phyloP scores from a whole-genome alignment of 2,113 vertebrate genomes.

The Columbina picui region DNA sequence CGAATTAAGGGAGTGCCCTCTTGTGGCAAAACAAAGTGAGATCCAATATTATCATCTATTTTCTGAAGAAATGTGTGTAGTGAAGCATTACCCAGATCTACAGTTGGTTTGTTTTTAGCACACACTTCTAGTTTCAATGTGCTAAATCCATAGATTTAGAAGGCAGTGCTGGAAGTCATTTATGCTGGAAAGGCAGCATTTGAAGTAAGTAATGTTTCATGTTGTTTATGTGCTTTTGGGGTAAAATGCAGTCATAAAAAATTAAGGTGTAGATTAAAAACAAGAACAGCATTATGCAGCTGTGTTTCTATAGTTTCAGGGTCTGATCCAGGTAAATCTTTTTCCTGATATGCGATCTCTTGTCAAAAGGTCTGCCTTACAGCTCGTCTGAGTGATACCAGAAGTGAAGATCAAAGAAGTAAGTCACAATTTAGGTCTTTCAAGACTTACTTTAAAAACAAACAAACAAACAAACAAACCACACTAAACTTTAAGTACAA shows the following conservation, averaged over 20 bases:
- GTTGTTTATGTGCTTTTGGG: background rate
- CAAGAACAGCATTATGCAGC: background rate
- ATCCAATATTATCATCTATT: background rate
- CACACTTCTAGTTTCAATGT: background rate
- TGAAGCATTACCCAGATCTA: background rate
- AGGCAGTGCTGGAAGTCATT: background rate
- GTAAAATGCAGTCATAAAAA: background rate
- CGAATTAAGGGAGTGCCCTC: conserved; percentile 43
- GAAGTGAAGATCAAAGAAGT: background rate
- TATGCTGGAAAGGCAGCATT: background rate
- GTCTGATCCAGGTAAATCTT: background rate
- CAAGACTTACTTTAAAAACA: background rate
- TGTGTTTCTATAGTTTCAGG: background rate
- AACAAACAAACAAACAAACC: too few species aligned
- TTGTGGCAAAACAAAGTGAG: conserved; percentile 41
- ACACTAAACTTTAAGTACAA: background rate
- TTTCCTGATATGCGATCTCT: background rate
- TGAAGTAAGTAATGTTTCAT: background rate
- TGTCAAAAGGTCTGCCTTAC: background rate
- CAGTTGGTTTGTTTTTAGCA: background rate
- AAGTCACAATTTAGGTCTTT: background rate
- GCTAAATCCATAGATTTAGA: background rate
- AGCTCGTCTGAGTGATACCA: background rate
- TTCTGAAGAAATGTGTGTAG: background rate
- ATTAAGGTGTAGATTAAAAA: background rate